phyloP scores from a whole-genome alignment of 2,888 invertebrate genomes.

The Drosophila barbarae region DNA sequence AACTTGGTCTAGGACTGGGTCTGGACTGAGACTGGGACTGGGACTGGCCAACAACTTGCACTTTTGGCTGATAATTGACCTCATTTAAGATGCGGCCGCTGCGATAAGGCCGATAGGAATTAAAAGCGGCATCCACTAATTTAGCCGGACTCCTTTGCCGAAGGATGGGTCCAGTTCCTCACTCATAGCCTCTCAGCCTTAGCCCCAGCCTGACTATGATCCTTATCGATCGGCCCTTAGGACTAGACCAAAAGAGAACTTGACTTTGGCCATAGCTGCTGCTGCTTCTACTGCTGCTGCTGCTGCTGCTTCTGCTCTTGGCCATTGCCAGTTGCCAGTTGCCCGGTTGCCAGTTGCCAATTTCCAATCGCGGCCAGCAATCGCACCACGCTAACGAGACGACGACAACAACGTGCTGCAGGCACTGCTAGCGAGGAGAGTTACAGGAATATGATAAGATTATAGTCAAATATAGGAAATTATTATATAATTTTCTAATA shows the following conservation, averaged over 20 bases:
- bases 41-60: slow-evolving; percentile 62
- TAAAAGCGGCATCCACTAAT: slow-evolving; percentile 76
- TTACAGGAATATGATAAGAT: slow-evolving; percentile 8
- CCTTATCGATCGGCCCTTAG: slow-evolving; percentile 71
- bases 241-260: slow-evolving; percentile 68
- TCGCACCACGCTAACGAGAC: slow-evolving; percentile 74
- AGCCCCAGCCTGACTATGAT: slow-evolving; percentile 46
- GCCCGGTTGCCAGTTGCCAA: slow-evolving; percentile 62
- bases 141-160: slow-evolving; percentile 51
- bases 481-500: not conserved
- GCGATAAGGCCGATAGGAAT: slow-evolving; percentile 68
- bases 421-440: slow-evolving; percentile 58
- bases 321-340: slow-evolving; percentile 46
- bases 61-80: slow-evolving; percentile 75
- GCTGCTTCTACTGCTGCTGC: slow-evolving; percentile 33
- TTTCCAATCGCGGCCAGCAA: slow-evolving; percentile 69
- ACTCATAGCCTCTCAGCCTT: slow-evolving; percentile 12
- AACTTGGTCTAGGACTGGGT: slow-evolving; percentile 10
- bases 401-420: slow-evolving; percentile 69
- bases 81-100: slow-evolving; percentile 69
- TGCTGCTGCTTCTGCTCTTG: slow-evolving; percentile 39
- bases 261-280: slow-evolving; percentile 48
- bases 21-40: slow-evolving; percentile 27
- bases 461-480: not conserved
- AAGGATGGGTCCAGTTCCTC: slow-evolving; percentile 19